Conservation (phyloP, 2,888 invertebrate genomes). For the Lasioglossum vierecki region DNA sequence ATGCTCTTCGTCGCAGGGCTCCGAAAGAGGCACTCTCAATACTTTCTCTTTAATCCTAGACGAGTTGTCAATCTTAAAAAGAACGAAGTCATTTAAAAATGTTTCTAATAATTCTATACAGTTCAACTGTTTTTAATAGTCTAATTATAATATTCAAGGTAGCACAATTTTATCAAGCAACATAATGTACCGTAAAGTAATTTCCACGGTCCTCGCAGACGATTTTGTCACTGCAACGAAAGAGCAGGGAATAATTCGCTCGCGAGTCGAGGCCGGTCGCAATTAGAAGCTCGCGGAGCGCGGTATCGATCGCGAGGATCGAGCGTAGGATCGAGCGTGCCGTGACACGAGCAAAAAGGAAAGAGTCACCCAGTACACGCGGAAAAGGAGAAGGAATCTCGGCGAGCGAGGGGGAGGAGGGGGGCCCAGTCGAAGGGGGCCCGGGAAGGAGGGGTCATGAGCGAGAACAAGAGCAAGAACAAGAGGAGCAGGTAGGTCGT, state of each 20-base stretch:
- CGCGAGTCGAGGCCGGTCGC: background rate
- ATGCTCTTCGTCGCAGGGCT: background rate
- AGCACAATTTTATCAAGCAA: too few relatives aligned
- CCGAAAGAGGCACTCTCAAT: background rate
- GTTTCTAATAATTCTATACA: too few relatives aligned
- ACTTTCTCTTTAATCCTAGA: background rate
- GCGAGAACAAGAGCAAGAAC: conserved; percentile 74
- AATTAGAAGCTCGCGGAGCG: background rate
- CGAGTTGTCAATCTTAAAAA: background rate
- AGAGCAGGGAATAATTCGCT: background rate
- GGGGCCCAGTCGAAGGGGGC: background rate
- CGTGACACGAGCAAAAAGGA: conserved; percentile 18
- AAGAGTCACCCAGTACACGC: conserved; percentile 55
- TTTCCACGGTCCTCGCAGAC: background rate
- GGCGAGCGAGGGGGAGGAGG: background rate
- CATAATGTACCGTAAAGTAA: background rate
- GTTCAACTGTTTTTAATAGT: too few relatives aligned
- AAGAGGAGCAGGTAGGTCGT: conserved; percentile 76
- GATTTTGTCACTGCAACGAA: background rate
- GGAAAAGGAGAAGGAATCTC: conserved; percentile 47
- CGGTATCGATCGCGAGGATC: conserved; percentile 3
- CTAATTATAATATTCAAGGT: too few relatives aligned
- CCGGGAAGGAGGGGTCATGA: conserved; percentile 58
- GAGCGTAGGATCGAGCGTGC: background rate
- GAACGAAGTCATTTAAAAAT: background rate